Evolutionary conservation across 1,140 invertebrate species (phyloP).

Genomic region (Halotydeus destructor): DNA sequence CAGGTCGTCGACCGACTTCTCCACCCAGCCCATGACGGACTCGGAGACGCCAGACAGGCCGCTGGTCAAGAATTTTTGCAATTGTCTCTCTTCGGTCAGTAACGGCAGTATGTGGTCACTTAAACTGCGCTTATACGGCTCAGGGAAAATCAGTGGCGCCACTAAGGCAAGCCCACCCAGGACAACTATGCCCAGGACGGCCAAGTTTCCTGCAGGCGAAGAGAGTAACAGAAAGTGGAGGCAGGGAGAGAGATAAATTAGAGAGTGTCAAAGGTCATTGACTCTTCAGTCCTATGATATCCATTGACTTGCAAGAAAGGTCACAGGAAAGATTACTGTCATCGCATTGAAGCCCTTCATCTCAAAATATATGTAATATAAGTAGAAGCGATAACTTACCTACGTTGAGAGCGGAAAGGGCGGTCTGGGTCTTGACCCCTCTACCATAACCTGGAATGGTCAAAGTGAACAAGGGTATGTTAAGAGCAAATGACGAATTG

Average conservation of each 20-base stretch:
- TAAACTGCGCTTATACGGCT: constrained; percentile 4
- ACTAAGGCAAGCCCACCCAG: constrained; percentile 3
- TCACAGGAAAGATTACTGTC: no score
- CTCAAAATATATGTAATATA: no score
- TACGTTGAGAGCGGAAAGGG: constrained; percentile 7
- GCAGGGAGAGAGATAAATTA: background rate
- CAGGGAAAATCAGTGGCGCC: constrained; percentile 1
- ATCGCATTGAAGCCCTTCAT: no score
- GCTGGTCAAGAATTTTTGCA: constrained; percentile 9
- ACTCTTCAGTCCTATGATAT: no score
- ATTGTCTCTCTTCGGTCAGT: constrained; percentile 2
- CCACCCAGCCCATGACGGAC: constrained; percentile 18
- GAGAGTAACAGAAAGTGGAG: background rate
- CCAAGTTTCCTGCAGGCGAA: constrained; percentile 6
- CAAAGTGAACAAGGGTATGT: constrained; percentile 11
- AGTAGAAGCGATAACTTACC: constrained; percentile 9
- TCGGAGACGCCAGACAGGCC: constrained; percentile 13
- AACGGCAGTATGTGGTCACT: background rate
- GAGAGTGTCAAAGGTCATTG: no score
- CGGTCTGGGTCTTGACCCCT: background rate
- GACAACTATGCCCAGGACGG: background rate
- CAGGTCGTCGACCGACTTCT: constrained; percentile 18
- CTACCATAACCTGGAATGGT: constrained; percentile 12
- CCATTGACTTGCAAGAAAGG: no score
- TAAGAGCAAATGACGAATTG: constrained; percentile 13